Evolutionary conservation across 2,797 vertebrate genomes (phyloP).

Genomic region (Clarias pachynema): DNA sequence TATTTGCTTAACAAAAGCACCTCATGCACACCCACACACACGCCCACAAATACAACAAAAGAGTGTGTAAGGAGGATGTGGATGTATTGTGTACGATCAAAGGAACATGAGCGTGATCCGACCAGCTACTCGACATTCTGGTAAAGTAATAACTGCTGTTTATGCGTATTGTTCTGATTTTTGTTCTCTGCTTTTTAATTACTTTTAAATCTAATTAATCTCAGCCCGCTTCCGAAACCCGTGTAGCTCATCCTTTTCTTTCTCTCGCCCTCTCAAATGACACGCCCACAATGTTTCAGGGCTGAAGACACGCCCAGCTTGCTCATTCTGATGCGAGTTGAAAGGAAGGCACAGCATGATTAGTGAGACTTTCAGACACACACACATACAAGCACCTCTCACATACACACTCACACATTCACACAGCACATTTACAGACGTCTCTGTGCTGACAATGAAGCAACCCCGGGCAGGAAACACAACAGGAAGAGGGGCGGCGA

Average conservation of each 20-base stretch:
- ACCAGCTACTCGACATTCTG: conserved; percentile 28
- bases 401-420: background rate
- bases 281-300: background rate
- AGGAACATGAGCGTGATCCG: background rate
- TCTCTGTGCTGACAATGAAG: conserved; percentile 1
- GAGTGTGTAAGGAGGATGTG: background rate
- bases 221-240: background rate
- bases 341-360: conserved; percentile 3
- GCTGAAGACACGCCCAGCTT: background rate
- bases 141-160: background rate
- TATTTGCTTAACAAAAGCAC: background rate
- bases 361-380: background rate
- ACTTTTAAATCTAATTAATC: background rate
- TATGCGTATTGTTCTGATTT: background rate
- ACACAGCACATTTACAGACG: background rate
- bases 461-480: conserved; percentile 9
- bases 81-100: background rate
- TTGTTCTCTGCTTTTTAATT: no score
- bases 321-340: background rate
- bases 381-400: background rate
- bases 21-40: background rate
- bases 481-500: background rate
- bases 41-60: background rate
- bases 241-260: background rate
- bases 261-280: background rate